Percentiles rank a stretch among this genome's conserved stretches.
Evolutionary conservation across 2,113 vertebrate genomes (phyloP).

Genomic region (Cyprinodon brontotheroides): DNA sequence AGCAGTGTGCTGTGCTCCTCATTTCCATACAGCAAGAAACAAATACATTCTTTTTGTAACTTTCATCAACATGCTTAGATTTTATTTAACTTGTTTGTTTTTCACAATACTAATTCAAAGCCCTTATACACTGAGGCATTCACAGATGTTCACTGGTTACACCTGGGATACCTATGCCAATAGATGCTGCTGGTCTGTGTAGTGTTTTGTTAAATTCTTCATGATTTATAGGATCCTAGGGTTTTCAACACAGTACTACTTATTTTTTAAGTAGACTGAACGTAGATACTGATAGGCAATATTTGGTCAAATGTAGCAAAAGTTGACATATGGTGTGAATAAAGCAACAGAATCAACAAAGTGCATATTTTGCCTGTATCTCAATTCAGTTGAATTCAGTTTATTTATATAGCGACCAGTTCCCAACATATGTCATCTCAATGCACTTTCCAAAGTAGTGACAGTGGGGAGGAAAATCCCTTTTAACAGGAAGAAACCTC

Average conservation of each 20-base stretch:
- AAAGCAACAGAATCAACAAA: too few species aligned
- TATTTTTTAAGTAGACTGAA: too few species aligned
- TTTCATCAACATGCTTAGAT: not conserved
- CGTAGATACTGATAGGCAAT: not conserved
- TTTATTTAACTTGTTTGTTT: not conserved
- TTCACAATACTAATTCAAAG: not conserved
- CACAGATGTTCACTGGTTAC: not conserved
- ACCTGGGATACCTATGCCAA: not conserved
- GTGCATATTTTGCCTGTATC: not conserved
- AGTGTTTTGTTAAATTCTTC: not conserved
- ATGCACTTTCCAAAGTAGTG: too few species aligned
- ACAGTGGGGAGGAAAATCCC: too few species aligned
- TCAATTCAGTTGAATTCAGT: not conserved
- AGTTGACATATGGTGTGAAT: not conserved
- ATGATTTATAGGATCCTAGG: not conserved
- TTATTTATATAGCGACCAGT: too few species aligned
- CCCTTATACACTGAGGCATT: not conserved
- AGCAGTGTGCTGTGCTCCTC: not conserved
- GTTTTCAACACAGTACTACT: not conserved
- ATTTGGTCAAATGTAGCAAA: not conserved
- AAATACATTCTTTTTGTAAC: not conserved
- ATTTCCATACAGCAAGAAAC: not conserved
- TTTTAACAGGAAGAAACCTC: too few species aligned
- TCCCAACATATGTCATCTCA: too few species aligned
- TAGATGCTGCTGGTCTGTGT: not conserved